Percentiles rank a stretch among this genome's conserved stretches.
These are phyloP conservation scores for Myotis vivesi DNA, from an alignment of 2,797 vertebrate species.

Conservation along the genomic window DNA sequence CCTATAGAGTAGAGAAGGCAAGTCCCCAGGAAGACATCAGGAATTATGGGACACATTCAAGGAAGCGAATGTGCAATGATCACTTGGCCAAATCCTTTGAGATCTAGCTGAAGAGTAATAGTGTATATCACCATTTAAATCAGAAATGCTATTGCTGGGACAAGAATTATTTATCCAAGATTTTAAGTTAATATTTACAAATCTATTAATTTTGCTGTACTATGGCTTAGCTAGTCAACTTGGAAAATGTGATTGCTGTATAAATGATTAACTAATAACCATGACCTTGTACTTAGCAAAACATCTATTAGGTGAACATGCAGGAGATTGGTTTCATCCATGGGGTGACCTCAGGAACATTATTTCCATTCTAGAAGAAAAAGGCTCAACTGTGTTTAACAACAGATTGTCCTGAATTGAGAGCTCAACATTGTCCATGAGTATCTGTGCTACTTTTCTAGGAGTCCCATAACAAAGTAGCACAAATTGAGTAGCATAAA, in stretches of 20 bases:
- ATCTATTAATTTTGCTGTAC: background rate
- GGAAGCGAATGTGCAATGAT: background rate
- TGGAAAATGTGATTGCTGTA: background rate
- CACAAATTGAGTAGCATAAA: fast-evolving
- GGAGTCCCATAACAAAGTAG: too few species aligned
- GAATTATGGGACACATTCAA: background rate
- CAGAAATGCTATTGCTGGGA: background rate
- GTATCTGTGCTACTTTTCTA: background rate
- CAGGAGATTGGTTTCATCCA: background rate
- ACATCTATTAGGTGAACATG: background rate
- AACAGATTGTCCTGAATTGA: too few species aligned
- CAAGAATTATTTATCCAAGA: background rate
- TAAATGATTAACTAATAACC: background rate
- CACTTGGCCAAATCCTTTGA: background rate
- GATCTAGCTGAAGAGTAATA: background rate
- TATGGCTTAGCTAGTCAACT: background rate
- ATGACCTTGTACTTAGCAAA: background rate
- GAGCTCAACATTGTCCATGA: fast-evolving
- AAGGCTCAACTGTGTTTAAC: fast-evolving
- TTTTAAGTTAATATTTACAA: background rate
- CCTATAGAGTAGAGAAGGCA: slow-evolving; percentile 19
- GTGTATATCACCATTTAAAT: background rate
- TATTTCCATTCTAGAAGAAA: background rate
- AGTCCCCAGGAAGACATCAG: slow-evolving; percentile 22
- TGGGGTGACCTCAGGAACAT: background rate